Evolutionary conservation across 1,140 invertebrate species (phyloP).

Genomic region (Pentalonia nigronervosa): DNA sequence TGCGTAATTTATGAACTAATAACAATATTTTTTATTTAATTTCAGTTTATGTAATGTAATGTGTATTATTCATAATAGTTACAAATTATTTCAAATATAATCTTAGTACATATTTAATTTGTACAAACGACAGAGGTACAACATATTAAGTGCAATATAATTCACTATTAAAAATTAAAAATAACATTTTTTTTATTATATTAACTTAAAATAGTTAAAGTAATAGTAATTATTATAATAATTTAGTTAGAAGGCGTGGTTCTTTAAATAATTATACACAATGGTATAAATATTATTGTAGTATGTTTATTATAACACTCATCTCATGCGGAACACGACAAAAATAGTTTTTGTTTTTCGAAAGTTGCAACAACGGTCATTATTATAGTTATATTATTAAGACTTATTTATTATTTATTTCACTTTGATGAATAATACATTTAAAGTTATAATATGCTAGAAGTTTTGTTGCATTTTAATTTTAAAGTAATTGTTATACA

Average conservation of each 20-base stretch:
- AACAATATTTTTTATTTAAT: no score
- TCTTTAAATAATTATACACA: not conserved
- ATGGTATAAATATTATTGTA: not conserved
- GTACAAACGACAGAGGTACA: not conserved
- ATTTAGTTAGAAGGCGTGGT: not conserved
- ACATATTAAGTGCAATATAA: not conserved
- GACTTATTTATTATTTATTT: not conserved
- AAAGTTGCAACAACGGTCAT: not conserved
- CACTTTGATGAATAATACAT: not conserved
- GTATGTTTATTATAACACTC: not conserved
- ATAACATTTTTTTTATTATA: no score
- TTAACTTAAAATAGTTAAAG: not conserved
- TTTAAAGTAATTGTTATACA: slow-evolving; percentile 1
- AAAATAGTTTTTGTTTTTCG: not conserved
- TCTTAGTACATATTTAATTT: not conserved
- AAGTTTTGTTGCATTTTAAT: slow-evolving; percentile 3
- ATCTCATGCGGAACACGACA: not conserved
- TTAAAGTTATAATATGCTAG: not conserved
- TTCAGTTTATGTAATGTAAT: no score
- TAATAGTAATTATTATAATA: not conserved
- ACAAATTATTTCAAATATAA: no score
- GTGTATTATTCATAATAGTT: no score
- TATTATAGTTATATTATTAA: not conserved
- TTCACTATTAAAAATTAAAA: not conserved
- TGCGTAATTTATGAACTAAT: not conserved